A percentile compares a stretch with the other conserved stretches of the same genome.
Evolutionary conservation across 2,888 invertebrate species (phyloP).

Genomic region (Dendrolimus pini): DNA sequence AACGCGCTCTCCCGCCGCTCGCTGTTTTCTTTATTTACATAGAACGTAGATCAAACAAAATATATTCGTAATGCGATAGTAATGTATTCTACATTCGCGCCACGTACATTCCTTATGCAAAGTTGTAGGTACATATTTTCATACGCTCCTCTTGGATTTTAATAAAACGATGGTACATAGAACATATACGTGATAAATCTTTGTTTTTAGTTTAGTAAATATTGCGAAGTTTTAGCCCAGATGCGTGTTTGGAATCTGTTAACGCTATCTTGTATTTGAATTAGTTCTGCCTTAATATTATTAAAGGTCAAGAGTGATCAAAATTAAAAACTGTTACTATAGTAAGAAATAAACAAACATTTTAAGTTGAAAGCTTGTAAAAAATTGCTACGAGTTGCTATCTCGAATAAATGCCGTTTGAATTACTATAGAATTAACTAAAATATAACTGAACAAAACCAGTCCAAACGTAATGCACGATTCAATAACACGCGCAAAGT

Average conservation of each 20-base stretch:
- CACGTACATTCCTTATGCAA: slow-evolving; percentile 23
- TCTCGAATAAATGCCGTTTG: no score
- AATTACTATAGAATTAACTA: no score
- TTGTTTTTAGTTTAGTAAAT: slow-evolving; percentile 34
- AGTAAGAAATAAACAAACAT: no score
- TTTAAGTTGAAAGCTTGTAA: no score
- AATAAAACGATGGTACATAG: slow-evolving; percentile 26
- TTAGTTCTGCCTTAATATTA: no score
- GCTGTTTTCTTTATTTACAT: slow-evolving; percentile 19
- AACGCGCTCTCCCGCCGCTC: background rate
- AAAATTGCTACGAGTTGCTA: no score
- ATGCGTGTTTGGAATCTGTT: slow-evolving; percentile 7
- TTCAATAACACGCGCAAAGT: no score
- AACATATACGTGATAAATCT: slow-evolving; percentile 14
- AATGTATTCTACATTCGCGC: slow-evolving; percentile 13
- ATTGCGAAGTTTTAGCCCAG: slow-evolving; percentile 20
- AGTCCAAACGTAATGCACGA: no score
- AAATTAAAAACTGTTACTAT: no score
- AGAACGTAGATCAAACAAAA: slow-evolving; percentile 23
- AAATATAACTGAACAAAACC: no score
- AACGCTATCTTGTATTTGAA: background rate
- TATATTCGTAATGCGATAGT: slow-evolving; percentile 27
- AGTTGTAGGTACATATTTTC: slow-evolving; percentile 21
- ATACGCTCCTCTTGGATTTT: slow-evolving; percentile 23
- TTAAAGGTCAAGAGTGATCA: no score